Evolutionary conservation across 2,113 vertebrate genomes (phyloP), one percentile per base, ranked within the genome.

Genomic region (Leptobrachium ailaonicum): DNA sequence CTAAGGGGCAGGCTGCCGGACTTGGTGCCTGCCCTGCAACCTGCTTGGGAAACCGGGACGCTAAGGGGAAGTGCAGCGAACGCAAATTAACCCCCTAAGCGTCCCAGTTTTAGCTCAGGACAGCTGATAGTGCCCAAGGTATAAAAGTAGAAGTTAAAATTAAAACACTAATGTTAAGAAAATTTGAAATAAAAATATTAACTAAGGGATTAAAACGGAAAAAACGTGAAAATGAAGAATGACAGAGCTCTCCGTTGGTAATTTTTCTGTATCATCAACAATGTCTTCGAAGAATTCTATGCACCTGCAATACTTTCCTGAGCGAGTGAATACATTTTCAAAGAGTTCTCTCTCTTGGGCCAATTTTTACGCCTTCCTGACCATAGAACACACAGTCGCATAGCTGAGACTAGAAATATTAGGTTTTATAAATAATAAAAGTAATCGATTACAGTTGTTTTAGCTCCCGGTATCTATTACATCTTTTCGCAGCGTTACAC

Each of bases 281-380:
- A 74, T 50, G 50, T 45, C 40, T 14, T 53, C 47, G 54, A 75
- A 64, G 68, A 81, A 75, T 81, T 81, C 69, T 50, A 41, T 81
- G 79, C 79, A 81, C 79, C 79, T 81, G 79, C 79, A 81, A 54
- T 81, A 62, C 43, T 75, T 81, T 81, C 64, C 79, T 81, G 67
- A 47, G 72, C 79, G 41, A 75, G 79, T 41, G 72, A 67, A 67
- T 80, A 80, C 66, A 73, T 80, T 80, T 71, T 73, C 63, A 73
- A 78, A 75, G 53, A 81, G 71, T 75, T 56, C 41, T 75, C 12
- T 74, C 41, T 44, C 14, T 20, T 42, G 64, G 53, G 71, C 79
- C 79, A 81, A 75, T n/a, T 81, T 81, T 75, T 81, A 81, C 79
- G 79, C 79, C 79, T 81, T 66, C 54, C 62, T 81, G 79, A 81